Evolutionary conservation across 2,888 invertebrate species (phyloP).

Genomic region (Chalcosyrphus nemorum): DNA sequence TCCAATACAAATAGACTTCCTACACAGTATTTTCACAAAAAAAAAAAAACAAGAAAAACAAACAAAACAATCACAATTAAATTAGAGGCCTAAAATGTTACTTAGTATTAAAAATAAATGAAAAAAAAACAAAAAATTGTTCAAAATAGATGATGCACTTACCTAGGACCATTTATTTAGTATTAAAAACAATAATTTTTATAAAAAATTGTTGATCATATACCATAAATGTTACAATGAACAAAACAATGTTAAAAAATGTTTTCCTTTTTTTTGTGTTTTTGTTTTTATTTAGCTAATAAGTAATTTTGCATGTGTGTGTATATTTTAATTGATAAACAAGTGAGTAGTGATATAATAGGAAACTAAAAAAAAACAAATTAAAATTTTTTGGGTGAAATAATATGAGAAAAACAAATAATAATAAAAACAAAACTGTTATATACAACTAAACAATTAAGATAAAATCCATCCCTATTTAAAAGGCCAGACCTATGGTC

Average conservation of each 20-base stretch:
- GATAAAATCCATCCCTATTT: conserved; percentile 66
- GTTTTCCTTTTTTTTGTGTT: neutral
- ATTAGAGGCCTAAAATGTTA: conserved; percentile 22
- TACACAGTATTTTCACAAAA: neutral
- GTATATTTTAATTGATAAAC: conserved; percentile 32
- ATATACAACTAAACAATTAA: conserved; percentile 35
- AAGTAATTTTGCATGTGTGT: conserved; percentile 33
- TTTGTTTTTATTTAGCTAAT: conserved; percentile 14
- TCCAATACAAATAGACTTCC: neutral
- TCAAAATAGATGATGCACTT: conserved; percentile 42
- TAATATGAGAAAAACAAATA: neutral
- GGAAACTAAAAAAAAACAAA: conserved; percentile 7
- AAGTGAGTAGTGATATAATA: conserved; percentile 65
- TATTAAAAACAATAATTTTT: conserved; percentile 58
- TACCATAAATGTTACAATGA: conserved; percentile 10
- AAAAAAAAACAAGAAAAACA: neutral
- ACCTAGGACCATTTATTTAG: conserved; percentile 59
- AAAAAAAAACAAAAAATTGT: conserved; percentile 17
- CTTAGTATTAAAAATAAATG: conserved; percentile 26
- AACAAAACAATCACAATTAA: conserved; percentile 9
- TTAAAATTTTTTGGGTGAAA: conserved; percentile 2
- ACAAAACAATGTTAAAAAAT: neutral
- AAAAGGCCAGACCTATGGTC: conserved; percentile 63
- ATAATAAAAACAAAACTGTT: neutral
- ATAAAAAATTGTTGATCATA: conserved; percentile 49